Percentiles rank a stretch among this genome's conserved stretches.
Evolutionary conservation across 2,888 invertebrate species (phyloP).

Genomic region (Andrena haemorrhoa): DNA sequence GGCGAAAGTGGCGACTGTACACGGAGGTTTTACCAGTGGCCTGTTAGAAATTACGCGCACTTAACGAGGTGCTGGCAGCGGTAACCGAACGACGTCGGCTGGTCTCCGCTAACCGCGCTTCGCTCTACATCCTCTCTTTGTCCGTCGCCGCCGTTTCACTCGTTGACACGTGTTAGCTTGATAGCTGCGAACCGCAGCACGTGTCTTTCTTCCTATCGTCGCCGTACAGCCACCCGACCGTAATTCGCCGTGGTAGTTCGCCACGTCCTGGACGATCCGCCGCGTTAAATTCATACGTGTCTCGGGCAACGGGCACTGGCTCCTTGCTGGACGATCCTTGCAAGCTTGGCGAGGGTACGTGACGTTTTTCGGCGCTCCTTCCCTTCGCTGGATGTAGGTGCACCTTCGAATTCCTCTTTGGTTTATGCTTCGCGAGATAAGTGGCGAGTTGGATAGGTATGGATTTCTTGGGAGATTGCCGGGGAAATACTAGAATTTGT

Average conservation of each 20-base stretch:
- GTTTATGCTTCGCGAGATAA: not conserved
- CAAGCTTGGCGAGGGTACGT: not conserved
- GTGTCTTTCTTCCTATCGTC: conserved; percentile 40
- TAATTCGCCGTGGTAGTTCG: conserved; percentile 15
- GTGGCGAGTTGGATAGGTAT: not conserved
- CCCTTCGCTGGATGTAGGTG: not conserved
- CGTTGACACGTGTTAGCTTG: conserved; percentile 51
- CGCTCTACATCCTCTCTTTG: conserved; percentile 40
- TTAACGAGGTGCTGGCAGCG: conserved; percentile 19
- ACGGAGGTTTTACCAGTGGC: conserved; percentile 10
- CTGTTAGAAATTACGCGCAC: conserved; percentile 39
- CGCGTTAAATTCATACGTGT: conserved; percentile 30
- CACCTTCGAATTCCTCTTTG: not conserved
- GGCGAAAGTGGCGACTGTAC: not conserved
- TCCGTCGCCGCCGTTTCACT: conserved; percentile 23
- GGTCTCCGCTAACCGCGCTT: conserved; percentile 17
- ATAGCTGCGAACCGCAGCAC: conserved; percentile 54
- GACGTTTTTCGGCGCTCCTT: not conserved
- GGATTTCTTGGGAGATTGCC: too few species aligned
- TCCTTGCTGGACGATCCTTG: not conserved
- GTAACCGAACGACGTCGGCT: conserved; percentile 20
- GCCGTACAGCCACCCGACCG: not conserved
- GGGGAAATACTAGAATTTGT: too few species aligned
- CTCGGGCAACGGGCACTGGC: not conserved
- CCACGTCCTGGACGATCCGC: conserved; percentile 7